Evolutionary conservation across 2,113 vertebrate genomes (phyloP).

Genomic region (Hemicordylus capensis): DNA sequence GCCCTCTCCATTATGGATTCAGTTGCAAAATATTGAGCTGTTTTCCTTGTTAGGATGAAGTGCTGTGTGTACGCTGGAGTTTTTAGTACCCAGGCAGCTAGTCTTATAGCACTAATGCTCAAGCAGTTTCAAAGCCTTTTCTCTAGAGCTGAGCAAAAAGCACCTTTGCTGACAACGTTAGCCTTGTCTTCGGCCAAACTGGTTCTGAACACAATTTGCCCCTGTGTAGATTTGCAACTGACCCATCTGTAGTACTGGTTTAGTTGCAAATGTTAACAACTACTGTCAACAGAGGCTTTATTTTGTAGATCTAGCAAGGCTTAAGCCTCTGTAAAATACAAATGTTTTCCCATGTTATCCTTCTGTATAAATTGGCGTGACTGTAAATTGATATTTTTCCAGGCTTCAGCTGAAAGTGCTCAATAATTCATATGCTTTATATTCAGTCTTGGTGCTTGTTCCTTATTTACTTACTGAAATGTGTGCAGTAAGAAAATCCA

Average conservation of each 20-base stretch:
- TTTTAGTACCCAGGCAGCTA: conserved; percentile 6
- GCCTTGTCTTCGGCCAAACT: rapidly evolving
- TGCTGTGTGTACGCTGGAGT: neutral
- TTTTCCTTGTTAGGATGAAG: conserved; percentile 23
- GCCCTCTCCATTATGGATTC: neutral
- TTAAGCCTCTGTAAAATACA: neutral
- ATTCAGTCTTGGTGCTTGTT: conserved; percentile 15
- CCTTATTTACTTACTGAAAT: neutral
- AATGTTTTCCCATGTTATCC: neutral
- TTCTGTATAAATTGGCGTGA: conserved; percentile 23
- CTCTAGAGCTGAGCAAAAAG: neutral
- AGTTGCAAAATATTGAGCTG: neutral
- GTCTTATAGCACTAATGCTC: rapidly evolving
- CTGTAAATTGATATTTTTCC: conserved; percentile 33
- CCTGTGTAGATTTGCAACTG: rapidly evolving
- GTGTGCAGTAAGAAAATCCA: conserved; percentile 10
- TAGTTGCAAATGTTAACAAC: neutral
- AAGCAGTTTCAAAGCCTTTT: neutral
- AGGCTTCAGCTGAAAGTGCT: conserved; percentile 15
- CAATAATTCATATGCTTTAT: conserved; percentile 43
- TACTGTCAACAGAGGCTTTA: neutral
- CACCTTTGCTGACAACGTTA: neutral
- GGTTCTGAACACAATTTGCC: conserved; percentile 9
- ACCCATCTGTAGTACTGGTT: rapidly evolving
- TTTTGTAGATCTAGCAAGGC: neutral